Percentiles rank a stretch among this genome's conserved stretches.
Conservation (phyloP, 2,888 invertebrate genomes). For the Hirtodrosophila histrioides region DNA sequence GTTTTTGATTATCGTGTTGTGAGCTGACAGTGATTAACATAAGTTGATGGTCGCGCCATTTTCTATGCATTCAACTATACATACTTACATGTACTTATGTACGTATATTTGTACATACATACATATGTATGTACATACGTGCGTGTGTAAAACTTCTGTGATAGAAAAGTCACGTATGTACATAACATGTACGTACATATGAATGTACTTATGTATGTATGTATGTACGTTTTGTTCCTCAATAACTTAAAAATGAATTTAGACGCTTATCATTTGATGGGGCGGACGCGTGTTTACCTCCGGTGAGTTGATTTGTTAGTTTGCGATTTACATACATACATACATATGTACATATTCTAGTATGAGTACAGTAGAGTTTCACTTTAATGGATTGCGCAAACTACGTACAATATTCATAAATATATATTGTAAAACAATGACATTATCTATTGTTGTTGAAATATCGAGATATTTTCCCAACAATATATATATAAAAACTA, state of each 20-base stretch:
- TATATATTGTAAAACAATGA: too few relatives aligned
- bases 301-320: conserved; percentile 30
- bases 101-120: not conserved
- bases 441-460: too few relatives aligned
- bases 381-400: too few relatives aligned
- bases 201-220: conserved; percentile 7
- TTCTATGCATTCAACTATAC: conserved; percentile 1
- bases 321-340: conserved; percentile 7
- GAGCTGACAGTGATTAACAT: conserved; percentile 43
- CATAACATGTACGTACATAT: not conserved
- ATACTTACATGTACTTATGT: not conserved
- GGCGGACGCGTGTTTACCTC: conserved; percentile 67
- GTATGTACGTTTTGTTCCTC: conserved; percentile 14
- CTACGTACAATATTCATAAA: too few relatives aligned
- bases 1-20: conserved; percentile 16
- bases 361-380: too few relatives aligned
- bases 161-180: conserved; percentile 15
- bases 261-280: conserved; percentile 59
- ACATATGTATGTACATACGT: not conserved
- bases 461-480: too few relatives aligned
- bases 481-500: too few relatives aligned
- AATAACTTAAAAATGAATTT: conserved; percentile 55
- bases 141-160: conserved; percentile 2
- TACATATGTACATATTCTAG: not conserved
- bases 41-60: conserved; percentile 54